Base-by-base conservation (phyloP, 2,888 invertebrate species). In the Apantesis nais region DNA sequence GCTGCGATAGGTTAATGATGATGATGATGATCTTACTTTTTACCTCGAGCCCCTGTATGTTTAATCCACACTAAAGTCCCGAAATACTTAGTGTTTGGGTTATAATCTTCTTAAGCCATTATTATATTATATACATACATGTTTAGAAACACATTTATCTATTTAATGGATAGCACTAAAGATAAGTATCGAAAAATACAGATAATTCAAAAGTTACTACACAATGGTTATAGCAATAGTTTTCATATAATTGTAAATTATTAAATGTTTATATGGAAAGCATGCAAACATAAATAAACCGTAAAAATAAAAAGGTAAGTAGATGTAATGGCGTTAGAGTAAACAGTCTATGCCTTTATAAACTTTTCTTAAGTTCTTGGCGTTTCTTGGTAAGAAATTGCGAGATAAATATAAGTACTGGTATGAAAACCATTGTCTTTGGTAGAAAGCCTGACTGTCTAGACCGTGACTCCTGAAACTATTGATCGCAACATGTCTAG, bases 401-500 rank as follows among this genome's bases (percentile, higher is more conserved):
- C 25, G 5, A 58, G 12, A 58, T 2, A 16, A 29, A 29, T 25
- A 58, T 29, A 16, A 16, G 29, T 39, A n/a, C 16, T 29, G 58
- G 14, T 58, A 25, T 3, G 58, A 14, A 41, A 62, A 25, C 25
- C 39, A 41, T 16, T 39, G 62, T n/a, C 62, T 25, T 25, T 25
- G 3, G 12, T 55, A 55, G 25, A 25, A 12, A 62, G 39, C 7
- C 39, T 39, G 19, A 63, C 19, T 14, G 41, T 29, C 41, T 39
- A 55, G 25, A 55, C 55, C 1, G 48, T 48, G 39, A 16, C 62
- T 62, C 19, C 25, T 16, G 41, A 63, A 55, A 55, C 55, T 74
- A 79, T 79, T 48, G 79, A 79, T 74, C 67, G 67, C 62, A 22
- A 37, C 62, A 25, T 48, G 75, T 77, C 77, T 76, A 74, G 76